These are phyloP conservation scores for Pomatostomus ruficeps DNA, from an alignment of 2,113 vertebrate genomes.

Conservation along the genomic window DNA sequence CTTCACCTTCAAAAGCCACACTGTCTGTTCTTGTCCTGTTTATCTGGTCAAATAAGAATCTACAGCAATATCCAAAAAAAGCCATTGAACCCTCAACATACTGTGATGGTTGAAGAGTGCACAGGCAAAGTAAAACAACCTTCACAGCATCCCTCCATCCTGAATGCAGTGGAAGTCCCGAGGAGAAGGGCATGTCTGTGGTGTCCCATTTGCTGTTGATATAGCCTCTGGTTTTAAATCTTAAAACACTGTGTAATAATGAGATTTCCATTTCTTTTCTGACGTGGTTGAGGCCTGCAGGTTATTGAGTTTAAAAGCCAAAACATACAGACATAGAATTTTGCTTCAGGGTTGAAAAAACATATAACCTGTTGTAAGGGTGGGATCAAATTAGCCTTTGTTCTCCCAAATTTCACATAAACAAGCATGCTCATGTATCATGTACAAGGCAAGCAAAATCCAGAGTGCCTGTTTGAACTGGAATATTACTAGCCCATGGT, in stretches of 20 bases:
- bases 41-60: neutral
- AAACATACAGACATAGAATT: conserved; percentile 39
- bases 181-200: conserved; percentile 13
- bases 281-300: neutral
- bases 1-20: neutral
- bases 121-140: conserved; percentile 1
- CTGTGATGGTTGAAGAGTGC: neutral
- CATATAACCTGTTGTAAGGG: conserved; percentile 1
- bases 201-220: conserved; percentile 27
- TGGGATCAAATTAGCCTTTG: conserved; percentile 47
- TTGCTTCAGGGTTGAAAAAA: conserved; percentile 49
- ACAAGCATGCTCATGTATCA: neutral
- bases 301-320: conserved; percentile 35
- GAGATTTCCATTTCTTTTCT: conserved; percentile 44
- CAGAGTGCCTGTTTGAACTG: neutral
- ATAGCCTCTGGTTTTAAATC: conserved; percentile 30
- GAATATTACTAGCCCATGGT: neutral
- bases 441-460: neutral
- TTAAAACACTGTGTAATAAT: conserved; percentile 22
- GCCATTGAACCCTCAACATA: neutral
- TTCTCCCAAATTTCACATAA: conserved; percentile 23
- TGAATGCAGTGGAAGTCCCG: neutral
- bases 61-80: neutral
- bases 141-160: conserved; percentile 22
- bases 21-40: neutral